Evolutionary conservation across 2,888 invertebrate species (phyloP).

Genomic region (Corbicula japonica): DNA sequence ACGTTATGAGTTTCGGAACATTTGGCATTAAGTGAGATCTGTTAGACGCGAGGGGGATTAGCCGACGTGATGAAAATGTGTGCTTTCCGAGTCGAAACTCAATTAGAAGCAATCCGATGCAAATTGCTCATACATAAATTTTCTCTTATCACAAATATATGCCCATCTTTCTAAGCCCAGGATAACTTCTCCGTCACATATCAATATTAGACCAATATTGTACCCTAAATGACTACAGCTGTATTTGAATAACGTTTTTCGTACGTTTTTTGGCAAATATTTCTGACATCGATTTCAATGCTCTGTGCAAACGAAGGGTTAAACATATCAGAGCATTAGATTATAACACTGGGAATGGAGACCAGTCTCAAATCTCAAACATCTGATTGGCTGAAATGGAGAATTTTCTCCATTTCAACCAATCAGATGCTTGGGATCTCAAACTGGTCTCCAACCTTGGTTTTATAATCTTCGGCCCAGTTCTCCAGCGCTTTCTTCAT

Average conservation of each 20-base stretch:
- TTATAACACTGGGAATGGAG: too few relatives aligned
- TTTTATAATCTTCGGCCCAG: too few relatives aligned
- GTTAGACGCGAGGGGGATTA: constrained; percentile 44
- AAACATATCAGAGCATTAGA: too few relatives aligned
- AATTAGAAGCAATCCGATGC: constrained; percentile 63
- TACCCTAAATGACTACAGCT: constrained; percentile 7
- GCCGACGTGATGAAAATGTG: constrained; percentile 62
- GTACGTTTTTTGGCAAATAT: too few relatives aligned
- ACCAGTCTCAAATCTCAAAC: too few relatives aligned
- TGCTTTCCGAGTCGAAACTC: constrained; percentile 64
- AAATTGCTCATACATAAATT: constrained; percentile 74
- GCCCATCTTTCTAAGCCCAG: constrained; percentile 60
- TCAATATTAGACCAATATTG: constrained; percentile 52
- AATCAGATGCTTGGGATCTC: too few relatives aligned
- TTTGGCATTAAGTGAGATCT: constrained; percentile 55
- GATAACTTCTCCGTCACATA: constrained; percentile 30
- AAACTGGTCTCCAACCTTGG: too few relatives aligned
- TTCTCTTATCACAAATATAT: constrained; percentile 69
- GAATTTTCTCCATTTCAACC: too few relatives aligned
- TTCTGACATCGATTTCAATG: too few relatives aligned
- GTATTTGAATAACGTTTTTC: constrained; percentile 32
- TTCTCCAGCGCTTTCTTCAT: too few relatives aligned
- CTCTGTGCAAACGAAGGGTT: too few relatives aligned
- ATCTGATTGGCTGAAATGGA: too few relatives aligned
- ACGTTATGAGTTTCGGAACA: constrained; percentile 61